Conservation (phyloP, 1,140 invertebrate species). For the Trichonephila clavipes region DNA sequence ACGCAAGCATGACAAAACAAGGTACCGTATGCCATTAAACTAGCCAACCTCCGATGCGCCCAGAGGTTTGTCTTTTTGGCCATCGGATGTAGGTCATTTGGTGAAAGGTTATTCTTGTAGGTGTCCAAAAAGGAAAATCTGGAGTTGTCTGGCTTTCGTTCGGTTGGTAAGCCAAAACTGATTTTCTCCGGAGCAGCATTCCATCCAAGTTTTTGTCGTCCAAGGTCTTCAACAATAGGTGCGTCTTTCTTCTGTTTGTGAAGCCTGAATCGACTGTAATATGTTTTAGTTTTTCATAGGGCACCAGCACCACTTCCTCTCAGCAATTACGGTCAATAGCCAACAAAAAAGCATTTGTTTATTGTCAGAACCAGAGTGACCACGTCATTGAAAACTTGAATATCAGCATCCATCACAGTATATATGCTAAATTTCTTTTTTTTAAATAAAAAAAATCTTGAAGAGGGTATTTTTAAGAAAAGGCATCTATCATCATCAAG, state of each 20-base stretch:
- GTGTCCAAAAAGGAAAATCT: neutral
- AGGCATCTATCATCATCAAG: neutral
- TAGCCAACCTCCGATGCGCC: neutral
- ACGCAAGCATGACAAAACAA: neutral
- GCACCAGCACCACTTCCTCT: neutral
- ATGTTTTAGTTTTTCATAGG: neutral
- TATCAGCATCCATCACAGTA: neutral
- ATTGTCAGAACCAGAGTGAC: constrained; percentile 30
- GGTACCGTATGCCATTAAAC: neutral
- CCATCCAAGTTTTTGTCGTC: neutral
- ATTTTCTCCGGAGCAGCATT: neutral
- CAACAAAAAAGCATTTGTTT: neutral
- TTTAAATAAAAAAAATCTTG: neutral
- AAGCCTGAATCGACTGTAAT: neutral
- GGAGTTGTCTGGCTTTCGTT: neutral
- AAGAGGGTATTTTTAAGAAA: neutral
- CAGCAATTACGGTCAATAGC: constrained; percentile 12
- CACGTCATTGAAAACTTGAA: neutral
- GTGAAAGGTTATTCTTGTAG: constrained; percentile 20
- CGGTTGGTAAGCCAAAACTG: neutral
- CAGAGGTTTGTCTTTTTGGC: neutral
- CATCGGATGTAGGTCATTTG: neutral
- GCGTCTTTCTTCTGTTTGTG: neutral
- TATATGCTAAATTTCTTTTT: neutral
- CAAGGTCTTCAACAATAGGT: neutral